Evolutionary conservation across 2,888 invertebrate species (phyloP), one percentile per base, ranked within the genome.

Genomic region (Drosophila meridiana): DNA sequence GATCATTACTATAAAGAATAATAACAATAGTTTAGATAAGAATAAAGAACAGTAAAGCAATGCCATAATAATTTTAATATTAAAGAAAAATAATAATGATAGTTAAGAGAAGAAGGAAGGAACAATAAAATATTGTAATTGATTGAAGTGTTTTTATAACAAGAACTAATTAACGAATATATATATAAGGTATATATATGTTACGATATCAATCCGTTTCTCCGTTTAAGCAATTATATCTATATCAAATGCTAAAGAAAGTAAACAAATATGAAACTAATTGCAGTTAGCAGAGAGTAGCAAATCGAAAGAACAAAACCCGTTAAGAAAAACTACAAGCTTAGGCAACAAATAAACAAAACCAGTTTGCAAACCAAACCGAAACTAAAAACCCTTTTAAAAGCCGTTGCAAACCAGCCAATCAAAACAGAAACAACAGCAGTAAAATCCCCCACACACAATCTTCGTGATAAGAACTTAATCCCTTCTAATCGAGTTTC

Each of bases 401-500:
- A 45, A 55, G 34, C 30, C 30, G 42, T 56, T 56, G 56, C 56
- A 42, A 42, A 4, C 32, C 26, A 32, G 14, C 52, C 47, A 45
- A 40, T 62, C 42, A 42, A 48, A 56, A 64, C 14, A 20, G 52
- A 36, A 26, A n/a, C 14, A 47, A 28, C 14, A 34, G 28, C 26
- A 20, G 3, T 13, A 20, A 52, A 52, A 34, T 20, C 20, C 20
- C 34, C 20, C n/a, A 26, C 64, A 57, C 42, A 26, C 26, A 59
- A 48, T 64, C 36, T 43, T 67, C 6, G 42, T 47, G 59, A 53
- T 59, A 28, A 68, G 57, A 57, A 36, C 68, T 59, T 59, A 59
- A 69, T 45, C 40, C 34, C 11, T 58, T 53, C 38, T 59, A 67
- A 69, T 58, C 45, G 58, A 40, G 52, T 59, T 59, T 40, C 28